Base-by-base conservation (phyloP, 2,888 invertebrate genomes). In the Meandrusa payeni region DNA sequence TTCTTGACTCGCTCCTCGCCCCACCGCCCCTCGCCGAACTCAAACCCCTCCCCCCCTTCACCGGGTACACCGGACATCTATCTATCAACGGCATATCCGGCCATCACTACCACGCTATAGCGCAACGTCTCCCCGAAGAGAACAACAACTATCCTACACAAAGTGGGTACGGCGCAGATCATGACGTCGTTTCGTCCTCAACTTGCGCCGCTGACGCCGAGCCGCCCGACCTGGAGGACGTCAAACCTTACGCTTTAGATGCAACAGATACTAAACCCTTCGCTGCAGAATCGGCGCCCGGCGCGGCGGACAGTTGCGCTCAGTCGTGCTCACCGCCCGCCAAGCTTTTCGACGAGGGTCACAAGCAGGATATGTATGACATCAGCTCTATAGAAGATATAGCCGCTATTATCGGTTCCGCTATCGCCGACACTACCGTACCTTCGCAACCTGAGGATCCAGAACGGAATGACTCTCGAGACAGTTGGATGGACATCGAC, bases 31-130 rank as follows among this genome's bases (percentile, higher is more conserved):
- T 95, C 49, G 94, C 95, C 20, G 96, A 96, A 66, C 88, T 96
- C 50, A 96, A 96, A 69, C 85, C 86, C 5, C 85, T 96, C 55
- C 96, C 96, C 2, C 96, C 96, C 2, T 95, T 96, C 75, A 94
- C 95, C 28, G 94, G 93, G 15, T 95, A 95, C 78, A 95, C 95
- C 9, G 94, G 94, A 1, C 94, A 95, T 62, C 83, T 96, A 47
- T 94, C 94, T 57, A 95, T 95, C 74, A 95, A 95, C 78, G 95
- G 95, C 40, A 95, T 95, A 61, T 94, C 94, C 38, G 95, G 95
- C 1, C 95, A 95, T 69, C 95, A 95, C 69, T 95, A 94, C 71
- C 95, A 95, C 71, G 93, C 95, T 55, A 95, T 95, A 69, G 94
- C 95, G 0, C 93, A 93, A 70, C 88, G 93, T 41, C 86, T 93